Base-by-base conservation (phyloP, 64 coral and sea anemone species). In the Astreopora myriophthalma region DNA sequence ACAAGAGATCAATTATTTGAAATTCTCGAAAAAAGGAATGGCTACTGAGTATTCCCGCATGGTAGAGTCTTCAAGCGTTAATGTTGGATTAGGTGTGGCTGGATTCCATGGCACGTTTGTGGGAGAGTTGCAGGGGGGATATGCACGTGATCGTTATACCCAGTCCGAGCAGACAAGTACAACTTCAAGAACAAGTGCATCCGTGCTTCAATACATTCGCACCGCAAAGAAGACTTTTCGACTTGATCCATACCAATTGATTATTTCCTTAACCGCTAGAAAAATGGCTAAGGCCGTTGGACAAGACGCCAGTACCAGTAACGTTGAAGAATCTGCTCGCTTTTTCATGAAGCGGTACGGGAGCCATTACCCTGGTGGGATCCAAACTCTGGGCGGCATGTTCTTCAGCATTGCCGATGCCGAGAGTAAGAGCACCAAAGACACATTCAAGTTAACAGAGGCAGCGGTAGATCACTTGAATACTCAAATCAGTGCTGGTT, bases 361-460 rank as follows among this genome's bases (percentile, higher is more conserved):
- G 29, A 90, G 88, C 66, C 88, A 90, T 64, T 67, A 79, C 36
- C 88, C 88, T 3, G 55, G 51, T 0, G 88, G 88, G 17, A 6
- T 48, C 9, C 88, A 90, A 3, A 90, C 35, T 8, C 88, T 90
- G 3, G 88, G 88, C 16, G 63, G 63, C 3, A 10, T 67, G 7
- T 26, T 67, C 20, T 67, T 27, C 63, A 67, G n/a, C n/a, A 26
- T 90, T 42, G 88, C 30, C 0, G 49, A 90, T 1, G 88, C 60
- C 1, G 20, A 90, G 25, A 90, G 74, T 27, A 20, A 80, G 19
- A 0, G 0, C 5, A 12, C 0, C 13, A 39, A 3, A 30, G 38
- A 79, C 10, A 39, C 32, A 26, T 11, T 12, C 37, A 10, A 3
- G 12, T 32, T 90, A 42, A 79, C 37, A 1, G 60, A 90, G 9